These are phyloP conservation scores for Cepphus grylle DNA, from an alignment of 2,113 vertebrate genomes.

Conservation along the genomic window DNA sequence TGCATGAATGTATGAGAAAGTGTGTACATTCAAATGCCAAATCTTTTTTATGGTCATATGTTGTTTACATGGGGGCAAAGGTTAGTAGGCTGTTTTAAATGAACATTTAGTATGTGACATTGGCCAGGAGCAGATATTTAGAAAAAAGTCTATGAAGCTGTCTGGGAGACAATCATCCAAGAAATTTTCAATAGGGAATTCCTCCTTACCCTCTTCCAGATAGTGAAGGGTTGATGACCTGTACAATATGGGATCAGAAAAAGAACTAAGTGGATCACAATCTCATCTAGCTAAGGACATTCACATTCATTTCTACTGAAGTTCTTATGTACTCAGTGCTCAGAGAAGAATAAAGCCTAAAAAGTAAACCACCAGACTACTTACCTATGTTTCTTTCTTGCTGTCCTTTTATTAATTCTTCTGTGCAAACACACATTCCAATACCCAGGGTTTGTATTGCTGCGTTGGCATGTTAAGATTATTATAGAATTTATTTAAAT, in stretches of 20 bases:
- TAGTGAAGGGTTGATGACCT: neutral
- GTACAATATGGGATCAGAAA: neutral
- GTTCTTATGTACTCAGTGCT: neutral
- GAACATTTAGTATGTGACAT: neutral
- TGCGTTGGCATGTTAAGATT: neutral
- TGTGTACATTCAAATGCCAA: neutral
- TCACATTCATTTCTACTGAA: neutral
- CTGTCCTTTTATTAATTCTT: neutral
- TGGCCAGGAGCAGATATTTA: neutral
- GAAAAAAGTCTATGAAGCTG: neutral
- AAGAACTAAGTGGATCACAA: neutral
- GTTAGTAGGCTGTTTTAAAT: neutral
- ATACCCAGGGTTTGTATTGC: neutral
- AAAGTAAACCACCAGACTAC: neutral
- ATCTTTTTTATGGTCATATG: accelerated
- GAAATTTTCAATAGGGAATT: neutral
- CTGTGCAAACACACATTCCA: neutral
- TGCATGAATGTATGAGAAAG: too few relatives aligned
- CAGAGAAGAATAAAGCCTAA: neutral
- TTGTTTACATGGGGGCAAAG: neutral
- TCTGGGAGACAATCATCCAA: neutral
- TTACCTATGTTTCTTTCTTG: neutral
- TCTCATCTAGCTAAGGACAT: neutral
- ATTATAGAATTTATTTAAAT: conserved; percentile 16
- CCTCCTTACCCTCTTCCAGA: neutral